Conservation (phyloP, 2,113 vertebrate species). For the Leptocoma aspasia region DNA sequence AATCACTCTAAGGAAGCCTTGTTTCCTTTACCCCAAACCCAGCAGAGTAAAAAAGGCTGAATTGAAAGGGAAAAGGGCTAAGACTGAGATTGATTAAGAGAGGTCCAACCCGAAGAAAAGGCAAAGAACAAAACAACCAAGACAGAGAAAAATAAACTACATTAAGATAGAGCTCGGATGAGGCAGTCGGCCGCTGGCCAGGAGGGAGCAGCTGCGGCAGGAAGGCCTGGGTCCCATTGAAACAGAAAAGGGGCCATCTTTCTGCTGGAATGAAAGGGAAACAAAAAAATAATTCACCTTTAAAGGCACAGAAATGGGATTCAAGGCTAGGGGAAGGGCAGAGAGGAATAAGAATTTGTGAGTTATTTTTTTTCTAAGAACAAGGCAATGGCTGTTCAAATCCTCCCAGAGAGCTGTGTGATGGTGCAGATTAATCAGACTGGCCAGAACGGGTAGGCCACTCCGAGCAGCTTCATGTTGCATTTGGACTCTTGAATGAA, state of each 20-base stretch:
- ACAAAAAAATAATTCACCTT: constrained; percentile 52
- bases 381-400: not conserved
- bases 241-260: constrained; percentile 44
- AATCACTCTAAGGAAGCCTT: constrained; percentile 50
- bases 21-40: constrained; percentile 23
- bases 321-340: not conserved
- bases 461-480: not conserved
- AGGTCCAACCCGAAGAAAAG: constrained; percentile 22
- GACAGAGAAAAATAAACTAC: constrained; percentile 59
- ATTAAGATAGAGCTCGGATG: constrained; percentile 13
- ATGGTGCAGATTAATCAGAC: not conserved
- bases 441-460: fast-evolving
- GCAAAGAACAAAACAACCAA: constrained; percentile 28
- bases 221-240: constrained; percentile 27
- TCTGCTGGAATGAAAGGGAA: constrained; percentile 42
- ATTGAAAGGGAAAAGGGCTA: constrained; percentile 35
- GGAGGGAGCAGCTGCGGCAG: constrained; percentile 38
- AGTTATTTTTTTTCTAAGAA: not conserved
- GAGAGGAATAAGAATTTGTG: not conserved
- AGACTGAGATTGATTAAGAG: constrained; percentile 60
- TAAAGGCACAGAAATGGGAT: constrained; percentile 14
- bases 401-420: not conserved
- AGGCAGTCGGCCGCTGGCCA: constrained; percentile 27
- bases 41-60: constrained; percentile 20
- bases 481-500: not conserved